Evolutionary conservation across 2,113 vertebrate species (phyloP).

Genomic region (Elaphurus davidianus): DNA sequence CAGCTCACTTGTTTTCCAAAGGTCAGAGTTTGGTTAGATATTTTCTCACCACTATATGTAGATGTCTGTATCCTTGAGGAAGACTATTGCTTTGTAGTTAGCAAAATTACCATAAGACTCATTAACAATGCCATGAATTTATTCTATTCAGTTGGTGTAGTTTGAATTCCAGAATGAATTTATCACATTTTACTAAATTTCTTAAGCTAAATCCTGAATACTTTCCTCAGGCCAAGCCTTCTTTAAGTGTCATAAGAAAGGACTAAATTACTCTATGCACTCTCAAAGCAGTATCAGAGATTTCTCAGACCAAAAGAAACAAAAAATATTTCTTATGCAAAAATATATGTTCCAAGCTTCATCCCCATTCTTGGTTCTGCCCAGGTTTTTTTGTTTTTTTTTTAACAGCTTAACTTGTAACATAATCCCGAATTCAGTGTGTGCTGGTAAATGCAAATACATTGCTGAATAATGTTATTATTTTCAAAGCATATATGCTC

Average conservation of each 20-base stretch:
- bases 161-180: background rate
- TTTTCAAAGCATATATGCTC: background rate
- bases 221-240: background rate
- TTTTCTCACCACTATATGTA: background rate
- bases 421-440: background rate
- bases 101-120: background rate
- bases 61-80: background rate
- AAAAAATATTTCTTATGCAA: background rate
- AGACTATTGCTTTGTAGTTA: background rate
- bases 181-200: conserved; percentile 27
- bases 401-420: background rate
- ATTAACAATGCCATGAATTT: background rate
- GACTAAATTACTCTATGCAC: background rate
- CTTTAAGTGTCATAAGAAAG: background rate
- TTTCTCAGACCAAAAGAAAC: background rate
- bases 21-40: background rate
- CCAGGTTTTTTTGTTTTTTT: background rate
- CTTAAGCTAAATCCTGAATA: background rate
- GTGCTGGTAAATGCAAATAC: background rate
- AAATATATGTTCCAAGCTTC: background rate
- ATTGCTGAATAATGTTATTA: background rate
- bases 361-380: background rate
- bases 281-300: background rate
- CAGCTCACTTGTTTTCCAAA: background rate
- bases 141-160: background rate